These are phyloP conservation scores for Stramonita haemastoma DNA, from an alignment of 2,888 invertebrate genomes.

Conservation along the genomic window DNA sequence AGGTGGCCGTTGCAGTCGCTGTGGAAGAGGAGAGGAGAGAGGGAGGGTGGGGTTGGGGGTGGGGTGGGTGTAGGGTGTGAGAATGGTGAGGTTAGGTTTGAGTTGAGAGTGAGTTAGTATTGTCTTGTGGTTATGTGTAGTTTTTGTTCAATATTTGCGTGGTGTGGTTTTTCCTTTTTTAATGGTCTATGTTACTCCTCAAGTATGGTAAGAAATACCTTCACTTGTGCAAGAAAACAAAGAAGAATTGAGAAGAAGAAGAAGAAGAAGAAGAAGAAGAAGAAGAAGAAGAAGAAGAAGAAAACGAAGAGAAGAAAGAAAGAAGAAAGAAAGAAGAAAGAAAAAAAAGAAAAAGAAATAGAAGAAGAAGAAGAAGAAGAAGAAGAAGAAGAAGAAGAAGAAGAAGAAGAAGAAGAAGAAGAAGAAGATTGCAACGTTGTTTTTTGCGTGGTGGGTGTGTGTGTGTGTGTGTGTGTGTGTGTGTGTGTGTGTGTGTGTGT, in stretches of 20 bases:
- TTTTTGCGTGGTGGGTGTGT: too few relatives aligned
- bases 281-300: neutral
- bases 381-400: neutral
- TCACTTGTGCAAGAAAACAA: neutral
- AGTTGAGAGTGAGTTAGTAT: neutral
- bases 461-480: too few relatives aligned
- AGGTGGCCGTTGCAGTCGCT: conserved; percentile 83
- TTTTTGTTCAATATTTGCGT: neutral
- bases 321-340: neutral
- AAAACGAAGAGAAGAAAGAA: neutral
- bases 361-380: neutral
- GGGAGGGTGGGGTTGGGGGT: neutral
- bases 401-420: neutral
- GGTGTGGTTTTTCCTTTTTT: neutral
- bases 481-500: too few relatives aligned
- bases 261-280: neutral
- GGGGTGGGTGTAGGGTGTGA: neutral
- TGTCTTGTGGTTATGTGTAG: neutral
- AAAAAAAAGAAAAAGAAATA: neutral
- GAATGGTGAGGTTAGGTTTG: neutral
- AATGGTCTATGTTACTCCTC: neutral
- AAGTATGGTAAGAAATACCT: neutral
- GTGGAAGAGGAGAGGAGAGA: neutral
- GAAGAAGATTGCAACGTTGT: too few relatives aligned
- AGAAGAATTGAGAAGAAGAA: neutral